Base-by-base conservation (phyloP, 2,888 invertebrate genomes). In the Yponomeuta evonymella region DNA sequence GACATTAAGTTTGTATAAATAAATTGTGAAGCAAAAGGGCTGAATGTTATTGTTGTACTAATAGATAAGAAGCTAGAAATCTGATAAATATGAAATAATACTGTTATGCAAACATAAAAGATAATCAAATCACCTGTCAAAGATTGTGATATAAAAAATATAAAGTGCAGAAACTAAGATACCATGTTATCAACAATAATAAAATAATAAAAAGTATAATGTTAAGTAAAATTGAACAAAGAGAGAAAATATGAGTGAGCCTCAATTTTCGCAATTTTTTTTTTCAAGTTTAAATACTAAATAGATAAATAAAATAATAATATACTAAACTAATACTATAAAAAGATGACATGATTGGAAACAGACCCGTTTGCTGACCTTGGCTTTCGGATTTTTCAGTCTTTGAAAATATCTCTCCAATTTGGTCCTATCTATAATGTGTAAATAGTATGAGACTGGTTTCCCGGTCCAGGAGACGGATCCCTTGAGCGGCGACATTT, bases 401-500 rank as follows among this genome's bases (percentile, higher is more conserved):
- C 97, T 95, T 93, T 97, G 97, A 93, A 98, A 98, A 93, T 98
- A 98, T 89, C 98, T 95, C 94, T 98, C 98, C 90, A 97, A 93
- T 93, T 98, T 98, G 78, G 98, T 98, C 86, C 98, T 95, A 94
- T 99, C 99, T 85, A 99, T 98, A 80, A 97, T 96, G 92, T 99
- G 99, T 79, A 99, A 94, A 93, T 98, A 99, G 94, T 99, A 99
- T 75, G 98, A 98, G 80, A 99, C 99, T 70, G 99, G 98, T 88
- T 98, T 99, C 76, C 98, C 98, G 73, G 99, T 99, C 99, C 99
- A 99, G 29, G 99, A 99, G 73, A 99, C 99, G 12, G 98, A 98
- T 76, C 98, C 98, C 83, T 96, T 95, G 75, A 98, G 92, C 29
- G 99, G 98, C 74, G 98, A 96, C 95, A 99, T 96, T 92, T 99